Evolutionary conservation across 2,888 invertebrate genomes (phyloP), one percentile per base, ranked within the genome.

Genomic region (Drosophila siamana): DNA sequence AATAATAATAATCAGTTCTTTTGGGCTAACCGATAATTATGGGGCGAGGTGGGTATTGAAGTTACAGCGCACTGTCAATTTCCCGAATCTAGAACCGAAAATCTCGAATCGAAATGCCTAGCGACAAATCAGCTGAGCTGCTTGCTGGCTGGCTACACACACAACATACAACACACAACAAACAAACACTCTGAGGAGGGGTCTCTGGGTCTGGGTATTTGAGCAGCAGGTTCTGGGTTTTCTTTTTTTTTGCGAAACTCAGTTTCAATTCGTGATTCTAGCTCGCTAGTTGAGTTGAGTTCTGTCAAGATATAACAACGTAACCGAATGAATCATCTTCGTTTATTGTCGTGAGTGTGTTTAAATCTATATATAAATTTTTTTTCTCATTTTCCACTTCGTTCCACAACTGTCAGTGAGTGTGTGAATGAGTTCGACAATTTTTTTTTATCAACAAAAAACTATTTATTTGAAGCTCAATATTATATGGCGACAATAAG

Each of bases 251-350:
- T 55, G 76, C 85, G 61, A 77, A 89, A 89, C 79, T 87, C 85
- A 88, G 89, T 89, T 89, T 86, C 74, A 74, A 84, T 84, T 89
- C 78, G 78, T 73, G 78, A 78, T 80, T 79, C 85, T 80, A 80
- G 78, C 81, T 72, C 73, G 80, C 74, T 80, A 81, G 85, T 87
- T 87, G 88, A 41, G 52, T 22, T 43, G 24, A 16, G 26, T 43
- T 30, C 54, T 78, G 75, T 44, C 76, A 65, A 70, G 70, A 69
- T 78, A 73, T 44, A 55, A 36, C 61, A 56, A 68, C 78, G 61
- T 62, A 63, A 66, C 54, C 79, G 65, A 82, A 79, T 79, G 78
- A 79, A 82, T 79, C 78, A 79, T 79, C 78, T 79, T 75, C 70
- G 79, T 82, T 74, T 56, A 60, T 62, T 63, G 84, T 77, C 78